These are phyloP conservation scores for Barbus barbus DNA, from an alignment of 2,113 vertebrate genomes.

Conservation along the genomic window DNA sequence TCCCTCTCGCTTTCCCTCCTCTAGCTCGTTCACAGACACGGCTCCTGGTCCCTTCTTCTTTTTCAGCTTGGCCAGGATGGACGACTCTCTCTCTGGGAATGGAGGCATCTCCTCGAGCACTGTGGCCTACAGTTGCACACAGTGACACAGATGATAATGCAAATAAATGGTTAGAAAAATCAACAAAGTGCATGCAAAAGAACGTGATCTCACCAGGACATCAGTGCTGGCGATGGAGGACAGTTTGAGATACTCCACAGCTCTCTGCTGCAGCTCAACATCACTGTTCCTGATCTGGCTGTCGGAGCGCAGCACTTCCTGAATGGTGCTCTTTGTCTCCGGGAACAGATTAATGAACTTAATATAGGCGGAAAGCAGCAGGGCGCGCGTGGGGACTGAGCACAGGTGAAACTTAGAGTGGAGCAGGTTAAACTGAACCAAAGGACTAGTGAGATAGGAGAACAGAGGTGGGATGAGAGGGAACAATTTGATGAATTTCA, in stretches of 20 bases:
- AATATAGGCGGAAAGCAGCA: slow-evolving; percentile 91
- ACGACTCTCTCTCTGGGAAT: slow-evolving; percentile 90
- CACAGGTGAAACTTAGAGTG: slow-evolving; percentile 94
- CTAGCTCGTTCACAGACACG: slow-evolving; percentile 80
- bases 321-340: slow-evolving; percentile 92
- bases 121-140: slow-evolving; percentile 77
- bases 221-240: slow-evolving; percentile 92
- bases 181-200: background rate
- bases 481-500: background rate
- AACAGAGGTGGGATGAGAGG: background rate
- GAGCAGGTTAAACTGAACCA: slow-evolving; percentile 91
- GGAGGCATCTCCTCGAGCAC: slow-evolving; percentile 95
- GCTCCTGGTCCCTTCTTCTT: slow-evolving; percentile 90
- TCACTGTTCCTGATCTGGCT: slow-evolving; percentile 92
- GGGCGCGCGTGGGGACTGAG: slow-evolving; percentile 86
- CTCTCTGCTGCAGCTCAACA: slow-evolving; percentile 90
- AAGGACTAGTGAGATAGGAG: slow-evolving; percentile 70
- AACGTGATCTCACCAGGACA: slow-evolving; percentile 79
- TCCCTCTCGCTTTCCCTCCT: slow-evolving; percentile 83
- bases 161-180: background rate
- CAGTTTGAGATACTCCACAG: slow-evolving; percentile 91
- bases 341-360: slow-evolving; percentile 96
- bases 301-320: slow-evolving; percentile 89
- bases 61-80: slow-evolving; percentile 91
- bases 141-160: background rate